These are phyloP conservation scores for Pleuronectes platessa DNA, from an alignment of 2,113 vertebrate species.

Conservation along the genomic window DNA sequence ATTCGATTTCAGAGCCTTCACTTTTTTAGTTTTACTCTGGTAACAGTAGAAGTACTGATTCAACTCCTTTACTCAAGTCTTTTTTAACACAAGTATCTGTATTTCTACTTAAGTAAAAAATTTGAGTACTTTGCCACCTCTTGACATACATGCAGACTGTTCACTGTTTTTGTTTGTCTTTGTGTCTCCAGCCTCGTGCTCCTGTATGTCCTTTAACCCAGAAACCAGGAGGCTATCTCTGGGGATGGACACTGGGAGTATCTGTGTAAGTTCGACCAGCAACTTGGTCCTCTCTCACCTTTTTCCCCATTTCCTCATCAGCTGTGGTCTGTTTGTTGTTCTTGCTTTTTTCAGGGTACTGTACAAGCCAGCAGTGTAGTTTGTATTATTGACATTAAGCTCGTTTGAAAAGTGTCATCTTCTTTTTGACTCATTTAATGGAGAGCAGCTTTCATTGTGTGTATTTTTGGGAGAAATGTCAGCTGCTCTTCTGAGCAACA, in stretches of 20 bases:
- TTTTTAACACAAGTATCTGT: too few species aligned
- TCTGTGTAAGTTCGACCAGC: slow-evolving; percentile 90
- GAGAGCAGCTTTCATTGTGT: not conserved
- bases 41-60: too few species aligned
- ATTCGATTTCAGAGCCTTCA: too few species aligned
- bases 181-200: slow-evolving; percentile 89
- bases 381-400: not conserved
- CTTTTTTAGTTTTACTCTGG: too few species aligned
- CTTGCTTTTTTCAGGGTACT: not conserved
- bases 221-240: slow-evolving; percentile 97
- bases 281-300: slow-evolving; percentile 1
- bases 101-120: too few species aligned
- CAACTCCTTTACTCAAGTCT: too few species aligned
- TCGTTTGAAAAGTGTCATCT: not conserved
- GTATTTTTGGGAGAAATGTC: not conserved
- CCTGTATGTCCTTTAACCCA: slow-evolving; percentile 98
- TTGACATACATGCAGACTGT: too few species aligned
- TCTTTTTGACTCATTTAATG: not conserved
- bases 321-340: not conserved
- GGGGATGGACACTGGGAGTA: slow-evolving; percentile 94
- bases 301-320: slow-evolving; percentile 8
- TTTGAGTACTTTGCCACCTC: too few species aligned
- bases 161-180: not conserved
- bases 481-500: not conserved
- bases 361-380: too few species aligned